Evolutionary conservation across 2,113 vertebrate species (phyloP).

Genomic region (Mixornis gularis): DNA sequence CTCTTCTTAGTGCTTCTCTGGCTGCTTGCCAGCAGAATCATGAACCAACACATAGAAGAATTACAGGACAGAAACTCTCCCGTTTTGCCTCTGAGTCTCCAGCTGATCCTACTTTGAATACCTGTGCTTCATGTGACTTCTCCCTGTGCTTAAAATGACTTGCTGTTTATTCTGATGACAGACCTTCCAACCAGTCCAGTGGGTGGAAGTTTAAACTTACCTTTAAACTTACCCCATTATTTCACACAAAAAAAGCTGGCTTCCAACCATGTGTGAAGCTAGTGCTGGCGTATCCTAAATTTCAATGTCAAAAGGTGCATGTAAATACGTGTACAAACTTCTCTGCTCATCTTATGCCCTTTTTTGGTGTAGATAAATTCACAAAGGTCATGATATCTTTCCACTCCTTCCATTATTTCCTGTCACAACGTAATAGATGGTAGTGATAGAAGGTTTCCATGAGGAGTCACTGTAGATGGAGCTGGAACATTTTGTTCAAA

Average conservation of each 20-base stretch:
- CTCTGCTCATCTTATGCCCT: background rate
- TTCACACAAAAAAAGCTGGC: background rate
- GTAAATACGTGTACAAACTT: background rate
- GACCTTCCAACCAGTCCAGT: background rate
- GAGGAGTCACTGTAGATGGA: background rate
- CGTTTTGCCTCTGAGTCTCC: background rate
- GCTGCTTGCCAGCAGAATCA: background rate
- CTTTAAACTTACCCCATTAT: background rate
- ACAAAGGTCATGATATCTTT: background rate
- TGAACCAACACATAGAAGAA: background rate
- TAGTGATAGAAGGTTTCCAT: background rate
- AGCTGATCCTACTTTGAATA: background rate
- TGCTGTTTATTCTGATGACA: background rate
- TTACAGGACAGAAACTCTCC: background rate
- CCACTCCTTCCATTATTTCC: background rate
- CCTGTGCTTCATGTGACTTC: background rate
- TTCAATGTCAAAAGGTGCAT: background rate
- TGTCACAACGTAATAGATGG: background rate
- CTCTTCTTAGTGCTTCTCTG: background rate
- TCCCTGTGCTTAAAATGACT: background rate
- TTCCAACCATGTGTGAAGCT: background rate
- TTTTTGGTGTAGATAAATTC: background rate
- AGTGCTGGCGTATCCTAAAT: background rate
- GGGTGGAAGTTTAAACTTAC: background rate
- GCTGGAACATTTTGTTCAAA: background rate